A percentile compares a stretch with the other conserved stretches of the same genome.
Conservation (phyloP, 2,113 vertebrate genomes). For the Erythrocercus mccallii region DNA sequence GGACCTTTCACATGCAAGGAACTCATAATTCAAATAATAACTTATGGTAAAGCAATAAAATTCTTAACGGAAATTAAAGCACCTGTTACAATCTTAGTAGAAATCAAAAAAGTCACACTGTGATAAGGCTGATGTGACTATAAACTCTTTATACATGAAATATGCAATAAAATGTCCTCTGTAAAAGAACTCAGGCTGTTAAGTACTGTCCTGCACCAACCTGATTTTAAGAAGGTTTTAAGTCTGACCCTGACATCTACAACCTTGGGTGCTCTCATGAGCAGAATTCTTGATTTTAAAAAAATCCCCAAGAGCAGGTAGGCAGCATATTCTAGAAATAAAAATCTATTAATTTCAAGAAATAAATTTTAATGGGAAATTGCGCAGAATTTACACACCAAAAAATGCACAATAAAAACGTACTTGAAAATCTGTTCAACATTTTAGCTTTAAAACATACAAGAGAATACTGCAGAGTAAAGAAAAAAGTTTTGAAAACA, state of each 20-base stretch:
- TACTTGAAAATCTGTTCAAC: background rate
- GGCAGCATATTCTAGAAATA: background rate
- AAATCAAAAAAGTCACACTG: fast-evolving
- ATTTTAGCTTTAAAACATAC: background rate
- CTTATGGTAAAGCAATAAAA: background rate
- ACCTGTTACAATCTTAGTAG: background rate
- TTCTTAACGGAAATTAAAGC: background rate
- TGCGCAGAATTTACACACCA: background rate
- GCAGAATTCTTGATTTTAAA: background rate
- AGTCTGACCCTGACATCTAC: background rate
- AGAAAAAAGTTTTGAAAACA: background rate
- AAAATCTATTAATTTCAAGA: background rate
- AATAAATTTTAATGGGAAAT: background rate
- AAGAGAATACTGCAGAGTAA: background rate
- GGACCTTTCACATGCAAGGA: background rate
- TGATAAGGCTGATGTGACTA: background rate
- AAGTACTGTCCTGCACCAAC: background rate
- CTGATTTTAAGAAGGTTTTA: background rate
- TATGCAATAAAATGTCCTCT: background rate
- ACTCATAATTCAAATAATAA: background rate
- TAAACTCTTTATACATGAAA: background rate
- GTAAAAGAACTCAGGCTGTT: background rate
- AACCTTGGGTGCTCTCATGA: background rate
- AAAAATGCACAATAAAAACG: background rate
- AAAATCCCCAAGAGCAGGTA: background rate